Base-by-base conservation (phyloP, 2,113 vertebrate species). In the Sisor rabdophorus region DNA sequence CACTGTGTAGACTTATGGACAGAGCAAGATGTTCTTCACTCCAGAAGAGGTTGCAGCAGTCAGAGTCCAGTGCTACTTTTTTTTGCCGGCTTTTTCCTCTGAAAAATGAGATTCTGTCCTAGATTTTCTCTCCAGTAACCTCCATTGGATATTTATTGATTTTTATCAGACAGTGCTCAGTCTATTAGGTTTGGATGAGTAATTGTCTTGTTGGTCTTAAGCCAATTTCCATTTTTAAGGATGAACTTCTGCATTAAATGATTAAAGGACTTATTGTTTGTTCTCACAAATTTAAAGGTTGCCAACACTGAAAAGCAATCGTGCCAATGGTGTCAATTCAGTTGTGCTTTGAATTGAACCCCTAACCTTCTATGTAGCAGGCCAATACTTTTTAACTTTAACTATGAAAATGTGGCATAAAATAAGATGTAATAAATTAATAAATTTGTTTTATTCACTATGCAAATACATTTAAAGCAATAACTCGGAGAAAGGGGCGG, bases 21-120 rank as follows among this genome's bases (percentile, higher is more conserved):
- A 40, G 54, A 76, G 59, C 13, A 64, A 52, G 64, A 58, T 76
- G 58, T 70, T 69, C 56, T 69, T 77, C 75, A 52, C 60, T 60
- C 59, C 59, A 50, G 75, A 44, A 16, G 28, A 19, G 64, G 60
- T 70, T 19, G 75, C 40, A 44, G 65, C 55, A 28, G 75, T 60
- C 65, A 50, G 52, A 44, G 75, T 75, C 60, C 73, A 75, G 61
- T 15, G n/a, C 73, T 32, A 28, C 47, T 32, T 24, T 61, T 53
- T 48, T 30, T 26, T 22, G 0, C 13, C 16, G 48, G 16, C 50
- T 26, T 8, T 75, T n/a, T 71, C 52, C 15, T 71, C 36, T 36
- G 28, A n/a, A 40, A 54, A 59, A 69, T 69, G 75, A 55, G 65
- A 77, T 69, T 77, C n/a, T 52, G 8, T 67, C 12, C 55, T 69